Base-by-base conservation (phyloP, 2,888 invertebrate species). In the Erebia palarica region DNA sequence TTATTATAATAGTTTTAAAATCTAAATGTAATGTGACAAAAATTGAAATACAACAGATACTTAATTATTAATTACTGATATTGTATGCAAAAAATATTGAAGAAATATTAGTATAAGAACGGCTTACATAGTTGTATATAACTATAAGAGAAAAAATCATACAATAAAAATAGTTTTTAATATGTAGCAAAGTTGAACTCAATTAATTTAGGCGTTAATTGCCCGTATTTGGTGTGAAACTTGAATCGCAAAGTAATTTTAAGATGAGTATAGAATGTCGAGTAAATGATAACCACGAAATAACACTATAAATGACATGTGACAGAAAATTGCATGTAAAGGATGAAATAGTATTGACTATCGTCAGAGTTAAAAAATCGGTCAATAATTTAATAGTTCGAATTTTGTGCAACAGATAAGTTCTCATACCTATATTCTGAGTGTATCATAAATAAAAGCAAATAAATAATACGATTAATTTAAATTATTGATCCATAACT, bases 91-190 rank as follows among this genome's bases (percentile, higher is more conserved):
- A 13, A 14, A 49, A 18, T 14, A 21, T 14, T 9, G 16, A 61
- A 47, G 36, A 49, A 63, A 21, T 27, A 18, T 18, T 47, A 21
- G 14, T 7, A 44, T 47, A 21, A 49, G 7, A 63, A 21, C 36
- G 36, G 65, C 65, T 65, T 16, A 36, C 65, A 65, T 42, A 65
- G 65, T 65, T 53, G 65, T 49, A 8, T 63, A 49, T 63, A 51
- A 21, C 21, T 42, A 63, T 65, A 65, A 65, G 65, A 10, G 53
- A 65, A 14, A 49, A 51, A 64, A 51, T 51, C 36, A 53, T 65
- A 65, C 53, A 53, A 51, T 51, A 53, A 65, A 14, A 21, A 11
- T 49, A 63, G 18, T 49, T 60, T 3, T 42, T 58, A 58, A 60
- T 27, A 53, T 60, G 42, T 60, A 60, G 21, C 49, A 13, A 63